These are phyloP conservation scores for Girardinus metallicus DNA, from an alignment of 2,797 vertebrate species.

Conservation along the genomic window DNA sequence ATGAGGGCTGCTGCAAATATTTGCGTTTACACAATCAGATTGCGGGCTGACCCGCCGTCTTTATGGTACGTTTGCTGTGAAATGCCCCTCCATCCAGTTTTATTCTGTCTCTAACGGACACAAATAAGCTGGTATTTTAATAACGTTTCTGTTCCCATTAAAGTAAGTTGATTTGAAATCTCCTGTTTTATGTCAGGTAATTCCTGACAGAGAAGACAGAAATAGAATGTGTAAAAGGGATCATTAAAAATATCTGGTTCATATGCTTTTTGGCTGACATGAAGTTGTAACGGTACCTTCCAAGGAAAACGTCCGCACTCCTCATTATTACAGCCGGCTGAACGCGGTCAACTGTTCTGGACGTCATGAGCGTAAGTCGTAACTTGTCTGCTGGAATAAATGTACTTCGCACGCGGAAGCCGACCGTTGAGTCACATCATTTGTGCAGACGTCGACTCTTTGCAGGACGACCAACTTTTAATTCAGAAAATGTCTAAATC, in stretches of 20 bases:
- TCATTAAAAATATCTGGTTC: slow-evolving; percentile 59
- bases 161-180: slow-evolving; percentile 18
- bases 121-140: slow-evolving; percentile 40
- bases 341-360: slow-evolving; percentile 29
- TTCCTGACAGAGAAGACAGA: slow-evolving; percentile 16
- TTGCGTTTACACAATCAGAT: slow-evolving; percentile 47
- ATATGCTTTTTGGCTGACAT: slow-evolving; percentile 16
- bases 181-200: slow-evolving; percentile 14
- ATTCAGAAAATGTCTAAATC: slow-evolving; percentile 45
- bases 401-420: slow-evolving; percentile 31
- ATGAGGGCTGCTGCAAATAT: slow-evolving; percentile 54
- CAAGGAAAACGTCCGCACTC: slow-evolving; percentile 13
- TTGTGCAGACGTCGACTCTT: slow-evolving; percentile 39
- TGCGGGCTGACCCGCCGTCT: slow-evolving; percentile 26
- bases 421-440: slow-evolving; percentile 62
- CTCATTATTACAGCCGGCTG: slow-evolving; percentile 38
- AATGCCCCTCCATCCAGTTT: slow-evolving; percentile 31
- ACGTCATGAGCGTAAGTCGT: slow-evolving; percentile 41
- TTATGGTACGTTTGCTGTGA: slow-evolving; percentile 39
- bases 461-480: slow-evolving; percentile 23
- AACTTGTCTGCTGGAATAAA: slow-evolving; percentile 43
- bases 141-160: slow-evolving; percentile 46
- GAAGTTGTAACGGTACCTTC: slow-evolving; percentile 23
- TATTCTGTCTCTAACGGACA: slow-evolving; percentile 43
- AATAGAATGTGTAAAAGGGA: slow-evolving; percentile 9